Base-by-base conservation (phyloP, 2,888 invertebrate species). In the Dynastes hyllus region DNA sequence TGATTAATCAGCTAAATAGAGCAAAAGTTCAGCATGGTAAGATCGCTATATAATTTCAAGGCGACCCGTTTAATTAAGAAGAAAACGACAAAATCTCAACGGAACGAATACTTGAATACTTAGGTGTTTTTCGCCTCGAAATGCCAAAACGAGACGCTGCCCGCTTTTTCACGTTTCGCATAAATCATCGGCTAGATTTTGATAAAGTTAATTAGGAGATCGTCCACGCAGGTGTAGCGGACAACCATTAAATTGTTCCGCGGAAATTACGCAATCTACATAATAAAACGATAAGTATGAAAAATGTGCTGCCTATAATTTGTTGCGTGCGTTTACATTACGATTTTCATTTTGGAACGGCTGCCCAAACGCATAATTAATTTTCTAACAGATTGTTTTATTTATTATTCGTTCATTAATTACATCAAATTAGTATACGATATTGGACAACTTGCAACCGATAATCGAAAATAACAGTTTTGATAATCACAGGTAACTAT, bases 281-380 rank as follows among this genome's bases (percentile, higher is more conserved):
- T 71, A 71, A 71, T 71, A 71, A 71, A 71, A 58, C 71, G 55
- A 71, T 71, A 71, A 71, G 71, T 29, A 71, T 71, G 71, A 71
- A 71, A 58, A 71, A 71, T 71, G 71, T 58, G 16, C 37, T 45
- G 29, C 40, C 55, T 67, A 67, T 67, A 71, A 37, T 71, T 58
- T 22, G 58, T 22, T 16, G 55, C 58, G 32, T 37, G 71, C 71
- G 58, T 40, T 40, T 71, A 55, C 22, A n/a, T 40, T 71, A 22
- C 22, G 51, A 50, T 11, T 55, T 55, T 22, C 13, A 71, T 71
- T 71, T 71, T 55, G 11, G 37, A 22, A 6, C 9, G 55, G 16
- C 27, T 29, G 22, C 8, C 22, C n/a, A 2, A 29, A 16, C 37
- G 55, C 37, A 67, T 71, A 71, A 71, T 71, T 71, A 71, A 71